Conservation (phyloP, 2,113 vertebrate species). For the Vulpes ferrilata region DNA sequence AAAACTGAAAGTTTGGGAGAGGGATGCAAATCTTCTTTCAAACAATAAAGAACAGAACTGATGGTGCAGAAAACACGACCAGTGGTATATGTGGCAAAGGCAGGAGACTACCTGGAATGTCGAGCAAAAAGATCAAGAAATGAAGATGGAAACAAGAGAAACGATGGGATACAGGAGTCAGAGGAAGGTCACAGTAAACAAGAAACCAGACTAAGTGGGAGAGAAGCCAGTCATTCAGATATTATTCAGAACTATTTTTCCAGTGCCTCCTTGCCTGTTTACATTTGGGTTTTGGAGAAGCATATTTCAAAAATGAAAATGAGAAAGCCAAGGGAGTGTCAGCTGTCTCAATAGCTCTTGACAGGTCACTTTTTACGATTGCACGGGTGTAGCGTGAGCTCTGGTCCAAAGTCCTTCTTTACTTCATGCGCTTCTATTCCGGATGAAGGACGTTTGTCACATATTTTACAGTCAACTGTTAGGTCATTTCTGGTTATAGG, state of each 20-base stretch:
- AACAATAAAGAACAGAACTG: not conserved
- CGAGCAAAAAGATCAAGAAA: not conserved
- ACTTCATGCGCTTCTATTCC: not conserved
- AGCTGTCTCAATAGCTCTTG: not conserved
- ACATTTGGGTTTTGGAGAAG: constrained; percentile 25
- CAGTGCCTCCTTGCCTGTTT: not conserved
- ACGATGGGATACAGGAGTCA: not conserved
- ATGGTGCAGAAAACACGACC: not conserved
- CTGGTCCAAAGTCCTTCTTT: constrained; percentile 38
- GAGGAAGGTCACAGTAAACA: not conserved
- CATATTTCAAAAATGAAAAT: not conserved
- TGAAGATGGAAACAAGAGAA: not conserved
- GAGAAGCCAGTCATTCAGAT: not conserved
- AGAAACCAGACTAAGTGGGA: not conserved
- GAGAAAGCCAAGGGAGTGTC: not conserved
- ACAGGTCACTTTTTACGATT: not conserved
- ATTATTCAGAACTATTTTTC: not conserved
- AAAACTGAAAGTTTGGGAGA: not conserved
- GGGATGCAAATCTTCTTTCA: not conserved
- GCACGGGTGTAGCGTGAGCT: not conserved
- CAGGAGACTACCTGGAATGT: not conserved
- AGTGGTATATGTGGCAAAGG: not conserved
- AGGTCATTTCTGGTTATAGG: constrained; percentile 11
- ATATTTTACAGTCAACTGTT: not conserved
- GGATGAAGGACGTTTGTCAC: not conserved